Evolutionary conservation across 2,888 invertebrate species (phyloP), one percentile per base, ranked within the genome.

Genomic region (Clunio marinus): DNA sequence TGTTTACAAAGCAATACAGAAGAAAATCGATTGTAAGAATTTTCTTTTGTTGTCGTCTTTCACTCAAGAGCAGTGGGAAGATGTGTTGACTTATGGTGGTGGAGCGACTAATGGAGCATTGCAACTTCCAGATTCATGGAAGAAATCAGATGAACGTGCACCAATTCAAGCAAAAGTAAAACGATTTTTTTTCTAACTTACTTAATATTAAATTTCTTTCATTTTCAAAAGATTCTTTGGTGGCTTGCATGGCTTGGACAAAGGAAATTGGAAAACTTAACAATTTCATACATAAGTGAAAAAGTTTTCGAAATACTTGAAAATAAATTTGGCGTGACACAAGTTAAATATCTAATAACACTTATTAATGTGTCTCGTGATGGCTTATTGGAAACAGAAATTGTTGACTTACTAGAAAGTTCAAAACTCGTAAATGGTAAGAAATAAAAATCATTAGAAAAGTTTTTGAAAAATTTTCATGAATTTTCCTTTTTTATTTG

Each of bases 311-410:
- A 81, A 69, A 85, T 89, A 76, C 80, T 93, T 69, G 85, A 88
- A 76, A 82, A 82, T 1, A 86, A 88, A 62, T 80, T 90, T 58
- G 88, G 88, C 0, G 80, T 81, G 41, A 84, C 84, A 27, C 82
- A 85, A 70, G 87, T 88, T 15, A 83, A 84, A 74, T 81, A 83
- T 63, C 85, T 90, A 66, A 79, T 93, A 37, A 85, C 90, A 1
- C 82, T 91, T 70, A 80, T 93, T 69, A 85, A 88, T 0, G 86
- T 88, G 2, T 84, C 91, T 5, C 84, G 89, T 68, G 84, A 88
- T 75, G 93, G 93, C 1, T 81, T 93, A 57, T 86, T 88, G 20
- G 90, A 91, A 74, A 88, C 88, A 2, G 93, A 94, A 80, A 87
- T 91, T 77, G 79, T 89, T 73, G 90, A 88, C 74, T 77, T 88